Conservation (phyloP, 2,797 vertebrate genomes). For the Bradypodion pumilum region DNA sequence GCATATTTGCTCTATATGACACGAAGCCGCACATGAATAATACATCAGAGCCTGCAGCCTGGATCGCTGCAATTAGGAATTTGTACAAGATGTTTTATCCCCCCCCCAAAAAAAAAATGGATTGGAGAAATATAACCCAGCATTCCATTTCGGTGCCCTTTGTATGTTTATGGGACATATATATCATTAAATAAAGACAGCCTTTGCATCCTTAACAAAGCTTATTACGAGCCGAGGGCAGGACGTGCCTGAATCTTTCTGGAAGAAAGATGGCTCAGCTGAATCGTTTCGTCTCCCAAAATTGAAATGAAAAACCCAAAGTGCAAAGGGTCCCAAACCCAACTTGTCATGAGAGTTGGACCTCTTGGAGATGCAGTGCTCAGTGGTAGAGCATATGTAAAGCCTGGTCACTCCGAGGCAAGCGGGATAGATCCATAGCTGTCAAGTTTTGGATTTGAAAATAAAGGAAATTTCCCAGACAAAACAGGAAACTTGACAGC, state of each 20-base stretch:
- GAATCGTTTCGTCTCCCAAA: background rate
- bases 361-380: background rate
- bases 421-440: too few relatives aligned
- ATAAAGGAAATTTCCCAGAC: too few relatives aligned
- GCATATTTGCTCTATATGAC: constrained; percentile 48
- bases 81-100: background rate
- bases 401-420: too few relatives aligned
- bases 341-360: background rate
- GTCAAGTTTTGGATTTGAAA: too few relatives aligned
- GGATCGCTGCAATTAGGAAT: constrained; percentile 50
- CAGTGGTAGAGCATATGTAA: background rate
- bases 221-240: background rate
- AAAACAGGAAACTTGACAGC: too few relatives aligned
- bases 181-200: constrained; percentile 53
- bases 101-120: background rate
- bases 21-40: constrained; percentile 50
- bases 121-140: background rate
- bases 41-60: constrained; percentile 27
- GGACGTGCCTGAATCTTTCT: constrained; percentile 8
- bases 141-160: constrained; percentile 30
- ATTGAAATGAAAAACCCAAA: background rate
- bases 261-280: background rate
- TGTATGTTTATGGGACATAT: constrained; percentile 27
- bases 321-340: background rate
- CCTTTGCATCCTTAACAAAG: constrained; percentile 49